These are phyloP conservation scores for Zaprionus taronus DNA, from an alignment of 1,140 invertebrate genomes.

Conservation along the genomic window DNA sequence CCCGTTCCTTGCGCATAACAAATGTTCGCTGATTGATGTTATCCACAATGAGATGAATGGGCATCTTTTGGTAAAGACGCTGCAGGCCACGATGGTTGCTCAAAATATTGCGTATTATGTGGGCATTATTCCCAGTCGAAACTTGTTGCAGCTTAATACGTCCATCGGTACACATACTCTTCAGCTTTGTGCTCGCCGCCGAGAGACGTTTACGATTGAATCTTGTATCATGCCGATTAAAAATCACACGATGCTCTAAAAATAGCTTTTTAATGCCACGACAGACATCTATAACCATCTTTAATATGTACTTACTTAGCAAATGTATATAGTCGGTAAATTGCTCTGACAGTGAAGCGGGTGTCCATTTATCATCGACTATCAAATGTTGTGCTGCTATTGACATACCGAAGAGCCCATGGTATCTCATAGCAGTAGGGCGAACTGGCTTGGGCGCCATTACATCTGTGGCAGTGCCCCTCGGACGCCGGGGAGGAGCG, in stretches of 20 bases:
- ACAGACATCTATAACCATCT: neutral
- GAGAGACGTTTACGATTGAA: conserved; percentile 51
- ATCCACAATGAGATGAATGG: conserved; percentile 71
- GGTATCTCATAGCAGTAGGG: conserved; percentile 61
- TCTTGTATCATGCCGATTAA: conserved; percentile 62
- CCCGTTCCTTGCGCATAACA: conserved; percentile 77
- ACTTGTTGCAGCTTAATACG: conserved; percentile 69
- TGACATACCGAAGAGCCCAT: conserved; percentile 73
- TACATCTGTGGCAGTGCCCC: conserved; percentile 15
- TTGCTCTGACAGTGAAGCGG: conserved; percentile 61
- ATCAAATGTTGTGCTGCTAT: conserved; percentile 70
- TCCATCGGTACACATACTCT: conserved; percentile 69
- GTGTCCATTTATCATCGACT: conserved; percentile 70
- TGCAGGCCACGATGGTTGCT: conserved; percentile 76
- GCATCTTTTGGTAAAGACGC: conserved; percentile 79
- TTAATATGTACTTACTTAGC: conserved; percentile 54
- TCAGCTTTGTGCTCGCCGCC: conserved; percentile 52
- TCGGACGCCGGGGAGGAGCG: neutral
- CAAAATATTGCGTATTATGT: conserved; percentile 70
- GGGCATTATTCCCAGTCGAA: conserved; percentile 59
- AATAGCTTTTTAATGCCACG: neutral
- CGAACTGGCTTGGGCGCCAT: conserved; percentile 72
- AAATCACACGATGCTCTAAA: conserved; percentile 56
- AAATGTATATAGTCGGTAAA: conserved; percentile 64
- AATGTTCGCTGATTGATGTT: conserved; percentile 82